Evolutionary conservation across 1,140 invertebrate genomes (phyloP).

Genomic region (Nautilus pompilius): DNA sequence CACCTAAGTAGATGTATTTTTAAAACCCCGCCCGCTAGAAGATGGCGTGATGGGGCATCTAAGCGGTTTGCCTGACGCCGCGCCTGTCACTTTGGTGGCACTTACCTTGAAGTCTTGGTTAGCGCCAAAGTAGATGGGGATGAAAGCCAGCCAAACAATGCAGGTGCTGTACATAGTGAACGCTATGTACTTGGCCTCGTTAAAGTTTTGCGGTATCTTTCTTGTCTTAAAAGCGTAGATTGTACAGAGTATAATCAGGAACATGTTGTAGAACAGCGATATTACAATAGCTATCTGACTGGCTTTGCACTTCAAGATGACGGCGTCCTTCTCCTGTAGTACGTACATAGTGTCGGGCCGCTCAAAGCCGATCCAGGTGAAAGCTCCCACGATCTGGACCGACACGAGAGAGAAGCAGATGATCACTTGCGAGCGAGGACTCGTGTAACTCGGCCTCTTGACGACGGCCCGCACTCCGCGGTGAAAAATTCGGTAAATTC

Average conservation of each 20-base stretch:
- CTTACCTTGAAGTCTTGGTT: constrained; percentile 50
- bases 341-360: constrained; percentile 54
- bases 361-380: constrained; percentile 63
- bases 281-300: constrained; percentile 71
- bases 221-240: constrained; percentile 76
- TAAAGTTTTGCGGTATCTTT: constrained; percentile 95
- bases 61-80: no score
- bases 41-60: no score
- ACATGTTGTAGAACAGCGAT: constrained; percentile 73
- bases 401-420: constrained; percentile 78
- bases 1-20: no score
- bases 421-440: constrained; percentile 86
- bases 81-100: no score
- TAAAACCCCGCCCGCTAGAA: no score
- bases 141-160: constrained; percentile 72
- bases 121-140: constrained; percentile 68
- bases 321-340: constrained; percentile 38
- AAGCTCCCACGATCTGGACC: constrained; percentile 47
- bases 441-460: constrained; percentile 87
- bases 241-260: constrained; percentile 71
- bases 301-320: constrained; percentile 67
- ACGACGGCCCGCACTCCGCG: constrained; percentile 74
- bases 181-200: constrained; percentile 90
- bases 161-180: constrained; percentile 94
- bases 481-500: constrained; percentile 71